Base-by-base conservation (phyloP, 2,797 vertebrate species). In the Melopsittacus undulatus region DNA sequence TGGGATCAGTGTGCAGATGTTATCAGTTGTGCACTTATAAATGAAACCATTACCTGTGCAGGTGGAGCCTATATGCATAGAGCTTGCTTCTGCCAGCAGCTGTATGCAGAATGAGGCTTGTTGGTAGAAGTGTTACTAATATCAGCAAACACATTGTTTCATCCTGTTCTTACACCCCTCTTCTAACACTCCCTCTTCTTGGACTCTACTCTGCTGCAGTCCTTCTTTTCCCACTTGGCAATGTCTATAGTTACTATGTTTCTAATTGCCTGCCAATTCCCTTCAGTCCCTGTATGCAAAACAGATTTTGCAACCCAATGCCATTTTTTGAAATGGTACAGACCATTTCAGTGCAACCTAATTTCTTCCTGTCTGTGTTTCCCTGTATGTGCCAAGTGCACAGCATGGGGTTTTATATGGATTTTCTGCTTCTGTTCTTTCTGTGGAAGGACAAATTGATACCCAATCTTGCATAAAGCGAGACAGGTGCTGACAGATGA, bases 401-500 rank as follows among this genome's bases (percentile, higher is more conserved):
- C 15, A 48, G 13, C 23, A 29, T 34, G 13, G 57, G 6, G 9
- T 34, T 83, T 86, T 78, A n/a, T 78, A 43, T 24, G 40, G 12
- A 10, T 76, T 92, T 94, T 92, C 38, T 75, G 52, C 42, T 84
- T 69, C 74, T 83, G 51, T 75, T 80, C 52, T 46, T 5, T 68
- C 26, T 42, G 21, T 83, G 61, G 72, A 43, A 92, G 69, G 85
- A 72, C 45, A 91, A 89, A 91, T 72, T 72, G 76, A 90, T 78
- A 90, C 17, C 32, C 10, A 68, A 11, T 72, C 36, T 88, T 51
- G 46, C 49, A 68, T 85, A 42, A 80, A 87, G 48, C 38, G 10
- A 62, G 76, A 72, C 57, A 83, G 87, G 21, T 96, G 76, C 57
- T 90, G 94, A 76, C 57, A 90, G 66, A 69, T 72, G 83, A 68